Evolutionary conservation across 37 sponge, comb jelly and placozoan species (phyloP).

Genomic region (Aphrocallistes beatrix): DNA sequence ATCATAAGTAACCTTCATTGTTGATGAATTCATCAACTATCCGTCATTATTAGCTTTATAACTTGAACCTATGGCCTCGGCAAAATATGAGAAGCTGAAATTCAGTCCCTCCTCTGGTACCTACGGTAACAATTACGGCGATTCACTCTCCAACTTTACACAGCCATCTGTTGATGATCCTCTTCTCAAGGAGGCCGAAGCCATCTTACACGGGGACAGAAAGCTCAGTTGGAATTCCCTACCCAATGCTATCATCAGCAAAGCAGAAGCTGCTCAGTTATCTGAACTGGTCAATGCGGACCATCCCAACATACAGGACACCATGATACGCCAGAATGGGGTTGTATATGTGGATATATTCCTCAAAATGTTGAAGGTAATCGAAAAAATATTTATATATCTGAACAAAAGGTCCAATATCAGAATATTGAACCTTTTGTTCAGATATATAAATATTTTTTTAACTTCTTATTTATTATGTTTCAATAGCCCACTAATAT

Average conservation of each 20-base stretch:
- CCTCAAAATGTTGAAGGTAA: constrained; percentile 1
- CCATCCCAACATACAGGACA: not conserved
- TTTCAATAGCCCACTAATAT: too few species aligned
- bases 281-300: not conserved
- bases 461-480: too few species aligned
- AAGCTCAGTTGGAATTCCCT: not conserved
- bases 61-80: too few species aligned
- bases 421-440: too few species aligned
- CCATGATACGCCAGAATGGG: constrained; percentile 11
- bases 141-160: not conserved
- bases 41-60: too few species aligned
- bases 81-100: not conserved
- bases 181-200: not conserved
- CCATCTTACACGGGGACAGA: not conserved
- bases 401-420: too few species aligned
- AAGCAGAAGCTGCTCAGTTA: not conserved
- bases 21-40: too few species aligned
- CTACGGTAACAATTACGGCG: not conserved
- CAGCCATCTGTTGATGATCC: not conserved
- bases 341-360: not conserved
- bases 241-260: not conserved
- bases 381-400: too few species aligned
- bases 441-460: too few species aligned
- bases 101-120: not conserved
- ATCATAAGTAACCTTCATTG: too few species aligned